Percentiles rank a stretch among this genome's conserved stretches.
These are phyloP conservation scores for Onychostruthus taczanowskii DNA, from an alignment of 2,113 vertebrate genomes.

Conservation along the genomic window DNA sequence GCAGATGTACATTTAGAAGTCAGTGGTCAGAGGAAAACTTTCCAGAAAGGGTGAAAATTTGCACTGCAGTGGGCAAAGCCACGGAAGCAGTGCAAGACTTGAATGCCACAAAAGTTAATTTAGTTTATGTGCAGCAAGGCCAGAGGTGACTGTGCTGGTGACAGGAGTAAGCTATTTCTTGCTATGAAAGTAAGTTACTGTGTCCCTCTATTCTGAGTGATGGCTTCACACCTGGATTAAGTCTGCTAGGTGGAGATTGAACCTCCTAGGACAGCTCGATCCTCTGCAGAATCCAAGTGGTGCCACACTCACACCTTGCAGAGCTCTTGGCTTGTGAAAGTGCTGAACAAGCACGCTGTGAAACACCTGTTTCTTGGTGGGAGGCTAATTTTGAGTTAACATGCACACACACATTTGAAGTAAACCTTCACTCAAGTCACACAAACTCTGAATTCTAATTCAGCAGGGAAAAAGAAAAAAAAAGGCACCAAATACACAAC, in stretches of 20 bases:
- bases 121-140: neutral
- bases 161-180: neutral
- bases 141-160: neutral
- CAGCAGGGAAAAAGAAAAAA: neutral
- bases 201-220: neutral
- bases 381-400: neutral
- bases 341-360: neutral
- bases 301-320: neutral
- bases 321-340: neutral
- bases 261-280: neutral
- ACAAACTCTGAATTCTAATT: neutral
- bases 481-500: neutral
- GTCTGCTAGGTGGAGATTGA: fast-evolving
- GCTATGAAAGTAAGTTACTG: neutral
- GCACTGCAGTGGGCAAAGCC: neutral
- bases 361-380: neutral
- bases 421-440: neutral
- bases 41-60: neutral
- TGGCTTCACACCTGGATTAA: neutral
- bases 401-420: neutral
- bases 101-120: neutral
- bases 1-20: neutral
- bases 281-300: neutral
- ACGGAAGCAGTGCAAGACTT: neutral
- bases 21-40: neutral